A percentile compares a stretch with the other conserved stretches of the same genome.
These are phyloP conservation scores for Melieria omissa DNA, from an alignment of 2,888 invertebrate genomes.

Conservation along the genomic window DNA sequence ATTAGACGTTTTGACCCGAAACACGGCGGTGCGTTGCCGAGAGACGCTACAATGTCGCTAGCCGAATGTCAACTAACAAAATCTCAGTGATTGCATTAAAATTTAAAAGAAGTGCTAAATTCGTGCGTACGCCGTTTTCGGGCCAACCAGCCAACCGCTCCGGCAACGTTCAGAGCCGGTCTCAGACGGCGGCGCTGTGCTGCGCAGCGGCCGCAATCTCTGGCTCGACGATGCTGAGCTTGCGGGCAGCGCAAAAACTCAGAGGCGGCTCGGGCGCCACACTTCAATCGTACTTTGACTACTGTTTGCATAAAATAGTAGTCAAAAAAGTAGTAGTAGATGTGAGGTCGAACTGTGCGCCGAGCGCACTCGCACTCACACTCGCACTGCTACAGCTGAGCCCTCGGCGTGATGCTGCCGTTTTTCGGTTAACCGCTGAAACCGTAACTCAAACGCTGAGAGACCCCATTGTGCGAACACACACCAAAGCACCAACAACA, in stretches of 20 bases:
- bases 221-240: too few species aligned
- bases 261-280: too few species aligned
- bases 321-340: constrained; percentile 42
- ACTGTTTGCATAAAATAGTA: constrained; percentile 39
- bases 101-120: constrained; percentile 65
- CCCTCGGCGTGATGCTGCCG: constrained; percentile 46
- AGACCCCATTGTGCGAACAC: not conserved
- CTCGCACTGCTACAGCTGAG: constrained; percentile 36
- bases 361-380: too few species aligned
- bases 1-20: not conserved
- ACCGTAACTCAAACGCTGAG: not conserved
- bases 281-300: too few species aligned
- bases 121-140: constrained; percentile 46
- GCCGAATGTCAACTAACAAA: constrained; percentile 62
- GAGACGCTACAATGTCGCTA: constrained; percentile 54
- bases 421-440: constrained; percentile 31
- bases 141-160: constrained; percentile 1
- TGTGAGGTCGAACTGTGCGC: too few species aligned
- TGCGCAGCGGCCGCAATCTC: not conserved
- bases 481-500: not conserved
- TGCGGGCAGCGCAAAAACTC: too few species aligned
- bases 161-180: constrained; percentile 3
- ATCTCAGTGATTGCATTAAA: constrained; percentile 61
- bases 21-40: not conserved
- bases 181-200: constrained; percentile 1